A percentile compares a stretch with the other conserved stretches of the same genome.
Evolutionary conservation across 2,113 vertebrate genomes (phyloP).

Genomic region (Rhinoderma darwinii): DNA sequence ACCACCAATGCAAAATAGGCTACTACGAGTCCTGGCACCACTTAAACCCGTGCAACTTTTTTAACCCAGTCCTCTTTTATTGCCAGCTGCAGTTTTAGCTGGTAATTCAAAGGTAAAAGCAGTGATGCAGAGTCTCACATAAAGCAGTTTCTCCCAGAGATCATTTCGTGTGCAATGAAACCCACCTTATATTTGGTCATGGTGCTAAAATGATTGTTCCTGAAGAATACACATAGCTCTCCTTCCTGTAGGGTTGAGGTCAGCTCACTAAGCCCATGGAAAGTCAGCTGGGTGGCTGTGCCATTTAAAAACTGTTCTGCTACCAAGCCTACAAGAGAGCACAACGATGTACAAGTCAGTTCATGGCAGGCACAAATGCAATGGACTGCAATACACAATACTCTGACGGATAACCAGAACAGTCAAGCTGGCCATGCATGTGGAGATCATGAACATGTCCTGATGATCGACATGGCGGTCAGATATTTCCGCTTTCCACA

Average conservation of each 20-base stretch:
- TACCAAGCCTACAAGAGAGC: constrained; percentile 83
- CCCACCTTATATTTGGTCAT: constrained; percentile 98
- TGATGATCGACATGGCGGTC: background rate
- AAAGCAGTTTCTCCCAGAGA: too few species aligned
- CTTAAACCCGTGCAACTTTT: too few species aligned
- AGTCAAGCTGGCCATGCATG: background rate
- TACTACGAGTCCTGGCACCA: too few species aligned
- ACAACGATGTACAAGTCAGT: constrained; percentile 57
- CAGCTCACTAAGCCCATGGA: constrained; percentile 95
- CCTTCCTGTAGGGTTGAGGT: constrained; percentile 96
- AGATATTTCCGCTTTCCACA: background rate
- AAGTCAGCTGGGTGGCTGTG: constrained; percentile 96
- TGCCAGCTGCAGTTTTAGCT: too few species aligned
- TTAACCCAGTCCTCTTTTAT: too few species aligned
- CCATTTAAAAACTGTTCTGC: constrained; percentile 96
- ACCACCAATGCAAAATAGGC: too few species aligned
- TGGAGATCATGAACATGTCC: background rate
- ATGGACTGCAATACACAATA: background rate
- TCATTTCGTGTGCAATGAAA: background rate
- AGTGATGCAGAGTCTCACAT: background rate
- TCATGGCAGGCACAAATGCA: background rate
- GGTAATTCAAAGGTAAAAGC: background rate
- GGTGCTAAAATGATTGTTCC: constrained; percentile 99
- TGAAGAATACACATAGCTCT: constrained; percentile 98
- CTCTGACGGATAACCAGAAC: too few species aligned